phyloP scores from a whole-genome alignment of 2,888 invertebrate species.

The Mimachlamys varia region DNA sequence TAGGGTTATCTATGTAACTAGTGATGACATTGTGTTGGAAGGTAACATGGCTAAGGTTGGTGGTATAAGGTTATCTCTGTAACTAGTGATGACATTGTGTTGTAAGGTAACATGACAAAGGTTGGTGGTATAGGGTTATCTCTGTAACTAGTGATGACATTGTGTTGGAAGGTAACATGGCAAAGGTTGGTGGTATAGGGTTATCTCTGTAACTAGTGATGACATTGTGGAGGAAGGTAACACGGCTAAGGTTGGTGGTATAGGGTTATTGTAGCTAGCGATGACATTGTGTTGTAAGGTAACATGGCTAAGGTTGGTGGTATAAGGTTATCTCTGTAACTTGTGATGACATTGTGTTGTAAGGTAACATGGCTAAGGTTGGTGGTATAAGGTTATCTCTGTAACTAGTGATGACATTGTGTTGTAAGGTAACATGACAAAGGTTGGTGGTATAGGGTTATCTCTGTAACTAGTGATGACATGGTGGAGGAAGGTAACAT shows the following conservation, averaged over 20 bases:
- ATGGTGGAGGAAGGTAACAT: constrained; percentile 74
- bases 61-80: background rate
- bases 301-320: constrained; percentile 74
- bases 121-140: constrained; percentile 58
- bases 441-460: constrained; percentile 67
- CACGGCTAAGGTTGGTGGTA: constrained; percentile 72
- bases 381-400: background rate
- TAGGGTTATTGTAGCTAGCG: background rate
- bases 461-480: constrained; percentile 48
- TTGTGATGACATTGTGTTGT: constrained; percentile 70
- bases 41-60: constrained; percentile 77
- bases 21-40: constrained; percentile 70
- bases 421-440: constrained; percentile 71
- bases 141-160: constrained; percentile 57
- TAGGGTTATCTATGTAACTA: background rate
- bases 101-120: constrained; percentile 74
- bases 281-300: constrained; percentile 73
- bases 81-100: constrained; percentile 68
- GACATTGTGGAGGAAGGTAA: constrained; percentile 75
- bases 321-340: background rate
- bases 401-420: constrained; percentile 67
- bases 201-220: constrained; percentile 40
- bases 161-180: constrained; percentile 73
- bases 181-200: constrained; percentile 72
- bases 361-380: constrained; percentile 77